Percentiles rank a stretch among this genome's conserved stretches.
phyloP scores from a whole-genome alignment of 2,113 vertebrate species.

The Ceyx melanurus region DNA sequence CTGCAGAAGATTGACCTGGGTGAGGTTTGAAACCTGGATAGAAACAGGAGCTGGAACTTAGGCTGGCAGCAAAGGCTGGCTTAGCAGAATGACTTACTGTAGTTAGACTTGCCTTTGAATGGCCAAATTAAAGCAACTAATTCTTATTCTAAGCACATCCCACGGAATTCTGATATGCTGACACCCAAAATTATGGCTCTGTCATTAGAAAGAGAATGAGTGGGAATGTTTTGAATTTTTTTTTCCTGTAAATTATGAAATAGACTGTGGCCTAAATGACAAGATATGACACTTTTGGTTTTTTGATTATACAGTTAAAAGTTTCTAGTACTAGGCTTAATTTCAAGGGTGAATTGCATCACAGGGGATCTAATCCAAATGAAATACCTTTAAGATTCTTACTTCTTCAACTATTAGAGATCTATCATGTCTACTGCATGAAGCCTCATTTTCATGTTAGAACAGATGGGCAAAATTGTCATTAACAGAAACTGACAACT shows the following conservation, averaged over 20 bases:
- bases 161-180: slow-evolving; percentile 73
- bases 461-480: slow-evolving; percentile 88
- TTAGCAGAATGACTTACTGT: slow-evolving; percentile 54
- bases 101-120: slow-evolving; percentile 39
- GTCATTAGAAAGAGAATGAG: slow-evolving; percentile 73
- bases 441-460: slow-evolving; percentile 79
- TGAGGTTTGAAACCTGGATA: slow-evolving; percentile 30
- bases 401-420: slow-evolving; percentile 76
- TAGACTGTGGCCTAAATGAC: slow-evolving; percentile 12
- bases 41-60: slow-evolving; percentile 34
- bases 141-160: slow-evolving; percentile 75
- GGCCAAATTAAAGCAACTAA: slow-evolving; percentile 70
- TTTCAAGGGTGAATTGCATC: slow-evolving; percentile 54
- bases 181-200: slow-evolving; percentile 81
- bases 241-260: slow-evolving; percentile 54
- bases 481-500: slow-evolving; percentile 87
- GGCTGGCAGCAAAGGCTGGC: slow-evolving; percentile 35
- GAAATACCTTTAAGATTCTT: slow-evolving; percentile 80
- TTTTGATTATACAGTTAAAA: slow-evolving; percentile 51
- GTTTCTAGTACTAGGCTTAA: slow-evolving; percentile 52
- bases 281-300: slow-evolving; percentile 56
- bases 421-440: slow-evolving; percentile 77
- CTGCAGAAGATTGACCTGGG: slow-evolving; percentile 53
- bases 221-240: slow-evolving; percentile 72
- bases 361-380: slow-evolving; percentile 62